Percentiles rank a stretch among this genome's conserved stretches.
Conservation (phyloP, 2,113 vertebrate species). For the Peromyscus polionotus region DNA sequence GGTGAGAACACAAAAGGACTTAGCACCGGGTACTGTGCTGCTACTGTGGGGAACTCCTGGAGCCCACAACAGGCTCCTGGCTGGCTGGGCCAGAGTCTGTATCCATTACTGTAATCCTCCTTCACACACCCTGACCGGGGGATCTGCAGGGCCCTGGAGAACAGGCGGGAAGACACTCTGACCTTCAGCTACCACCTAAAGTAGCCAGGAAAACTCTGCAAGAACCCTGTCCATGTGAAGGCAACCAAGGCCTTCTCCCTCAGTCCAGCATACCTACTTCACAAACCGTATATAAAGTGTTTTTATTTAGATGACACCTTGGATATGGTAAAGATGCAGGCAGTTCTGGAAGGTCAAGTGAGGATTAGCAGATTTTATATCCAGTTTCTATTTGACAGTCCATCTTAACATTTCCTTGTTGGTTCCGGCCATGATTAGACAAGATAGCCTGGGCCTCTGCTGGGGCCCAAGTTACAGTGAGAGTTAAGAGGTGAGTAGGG, state of each 20-base stretch:
- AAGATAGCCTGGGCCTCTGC: background rate
- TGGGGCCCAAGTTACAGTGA: background rate
- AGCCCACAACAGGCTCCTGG: background rate
- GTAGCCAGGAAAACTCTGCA: background rate
- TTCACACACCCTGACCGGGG: background rate
- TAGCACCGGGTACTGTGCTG: background rate
- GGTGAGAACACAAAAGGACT: slow-evolving; percentile 64
- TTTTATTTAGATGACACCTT: background rate
- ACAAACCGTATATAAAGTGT: background rate
- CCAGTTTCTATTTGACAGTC: background rate
- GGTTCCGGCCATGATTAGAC: background rate
- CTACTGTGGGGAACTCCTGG: background rate
- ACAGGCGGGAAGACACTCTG: background rate
- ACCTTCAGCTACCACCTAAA: background rate
- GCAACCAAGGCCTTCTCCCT: background rate
- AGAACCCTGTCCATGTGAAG: background rate
- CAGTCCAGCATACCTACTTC: background rate
- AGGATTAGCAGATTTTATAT: background rate
- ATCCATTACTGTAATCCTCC: accelerated
- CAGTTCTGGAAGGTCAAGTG: background rate
- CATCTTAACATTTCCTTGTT: background rate
- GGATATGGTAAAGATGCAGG: background rate
- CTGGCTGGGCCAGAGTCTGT: background rate
- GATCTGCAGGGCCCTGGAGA: background rate
- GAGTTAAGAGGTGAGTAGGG: background rate